These are phyloP conservation scores for Melanotaenia maccullochi DNA, from an alignment of 2,797 vertebrate genomes.

Conservation along the genomic window DNA sequence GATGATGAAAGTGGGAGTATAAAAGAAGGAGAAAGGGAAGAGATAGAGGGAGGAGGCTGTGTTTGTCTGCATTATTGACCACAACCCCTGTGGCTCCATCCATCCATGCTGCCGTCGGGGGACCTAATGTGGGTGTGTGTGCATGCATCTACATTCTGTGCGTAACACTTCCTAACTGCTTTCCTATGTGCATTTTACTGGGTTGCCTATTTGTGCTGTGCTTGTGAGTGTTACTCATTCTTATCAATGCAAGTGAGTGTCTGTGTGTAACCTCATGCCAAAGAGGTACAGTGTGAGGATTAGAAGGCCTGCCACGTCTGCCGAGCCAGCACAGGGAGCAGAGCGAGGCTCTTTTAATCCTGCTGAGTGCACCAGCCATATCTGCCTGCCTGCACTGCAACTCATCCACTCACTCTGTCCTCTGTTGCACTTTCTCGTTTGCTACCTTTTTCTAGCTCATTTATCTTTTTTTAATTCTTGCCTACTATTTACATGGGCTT, in stretches of 20 bases:
- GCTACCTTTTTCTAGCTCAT: background rate
- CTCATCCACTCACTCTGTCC: constrained; percentile 63
- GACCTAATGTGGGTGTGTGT: constrained; percentile 35
- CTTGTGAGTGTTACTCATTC: constrained; percentile 18
- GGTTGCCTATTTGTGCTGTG: constrained; percentile 3
- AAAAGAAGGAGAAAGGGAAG: constrained; percentile 29
- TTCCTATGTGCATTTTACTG: constrained; percentile 6
- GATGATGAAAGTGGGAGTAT: constrained; percentile 68
- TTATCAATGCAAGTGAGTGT: constrained; percentile 39
- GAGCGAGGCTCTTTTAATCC: constrained; percentile 72
- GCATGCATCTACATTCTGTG: constrained; percentile 15
- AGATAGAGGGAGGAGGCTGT: constrained; percentile 42
- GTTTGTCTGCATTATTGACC: constrained; percentile 71
- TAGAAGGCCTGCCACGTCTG: constrained; percentile 76
- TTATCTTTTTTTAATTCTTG: constrained; percentile 35
- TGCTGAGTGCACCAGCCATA: constrained; percentile 75
- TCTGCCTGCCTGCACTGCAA: constrained; percentile 64
- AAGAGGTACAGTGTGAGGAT: constrained; percentile 69
- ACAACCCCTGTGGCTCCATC: constrained; percentile 68
- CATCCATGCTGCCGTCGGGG: constrained; percentile 58
- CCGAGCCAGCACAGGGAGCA: constrained; percentile 66
- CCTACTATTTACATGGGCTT: constrained; percentile 32
- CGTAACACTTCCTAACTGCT: constrained; percentile 31
- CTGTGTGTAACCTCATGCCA: constrained; percentile 67
- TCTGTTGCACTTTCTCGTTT: constrained; percentile 33